Percentiles rank a stretch among this genome's conserved stretches.
Conservation (phyloP, 1,140 invertebrate genomes). For the Drosophila orosa region DNA sequence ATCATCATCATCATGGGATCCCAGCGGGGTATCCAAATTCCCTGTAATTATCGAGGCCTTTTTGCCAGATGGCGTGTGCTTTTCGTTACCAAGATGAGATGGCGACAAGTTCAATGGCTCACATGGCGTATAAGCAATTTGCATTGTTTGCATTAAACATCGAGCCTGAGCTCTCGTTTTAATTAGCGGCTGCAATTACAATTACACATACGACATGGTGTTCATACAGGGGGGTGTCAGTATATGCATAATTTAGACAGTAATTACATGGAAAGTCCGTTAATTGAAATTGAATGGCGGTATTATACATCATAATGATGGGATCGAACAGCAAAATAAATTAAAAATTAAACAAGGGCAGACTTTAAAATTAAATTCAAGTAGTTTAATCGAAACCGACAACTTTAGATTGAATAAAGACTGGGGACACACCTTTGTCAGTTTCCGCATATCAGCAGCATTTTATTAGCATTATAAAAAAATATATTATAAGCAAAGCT, state of each 20-base stretch:
- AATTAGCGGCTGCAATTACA: constrained; percentile 70
- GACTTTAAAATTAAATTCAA: neutral
- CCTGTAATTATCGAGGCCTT: constrained; percentile 43
- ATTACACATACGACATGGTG: constrained; percentile 62
- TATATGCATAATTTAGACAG: constrained; percentile 64
- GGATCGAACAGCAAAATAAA: neutral
- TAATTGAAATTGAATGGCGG: constrained; percentile 52
- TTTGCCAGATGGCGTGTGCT: constrained; percentile 35
- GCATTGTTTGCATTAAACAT: constrained; percentile 66
- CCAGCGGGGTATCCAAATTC: constrained; percentile 18
- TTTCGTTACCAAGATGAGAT: constrained; percentile 23
- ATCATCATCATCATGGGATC: constrained; percentile 1
- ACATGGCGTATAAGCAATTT: constrained; percentile 56
- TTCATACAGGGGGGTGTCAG: neutral
- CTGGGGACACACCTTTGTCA: neutral
- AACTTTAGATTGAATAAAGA: neutral
- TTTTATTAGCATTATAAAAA: constrained; percentile 1
- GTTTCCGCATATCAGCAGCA: constrained; percentile 12
- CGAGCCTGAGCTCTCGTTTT: constrained; percentile 50
- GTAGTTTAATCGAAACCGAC: neutral
- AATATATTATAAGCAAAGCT: neutral
- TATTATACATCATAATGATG: constrained; percentile 3
- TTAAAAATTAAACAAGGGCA: neutral
- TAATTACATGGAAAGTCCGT: constrained; percentile 60
- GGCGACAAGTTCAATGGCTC: constrained; percentile 76